Conservation (phyloP, 2,888 invertebrate genomes). For the Lasioglossum malachurum region DNA sequence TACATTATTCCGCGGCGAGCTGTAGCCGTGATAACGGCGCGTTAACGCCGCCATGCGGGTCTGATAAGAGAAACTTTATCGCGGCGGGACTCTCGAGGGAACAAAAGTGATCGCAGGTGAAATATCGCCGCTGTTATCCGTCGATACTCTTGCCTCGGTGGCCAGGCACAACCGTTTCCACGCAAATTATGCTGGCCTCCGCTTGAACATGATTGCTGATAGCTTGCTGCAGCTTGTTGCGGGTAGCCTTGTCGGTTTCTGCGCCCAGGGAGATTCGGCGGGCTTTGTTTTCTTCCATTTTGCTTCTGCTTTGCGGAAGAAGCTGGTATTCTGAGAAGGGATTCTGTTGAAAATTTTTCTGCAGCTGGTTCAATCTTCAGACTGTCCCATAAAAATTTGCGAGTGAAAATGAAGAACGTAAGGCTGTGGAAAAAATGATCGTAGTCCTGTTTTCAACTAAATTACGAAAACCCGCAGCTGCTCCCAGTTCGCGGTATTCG, state of each 20-base stretch:
- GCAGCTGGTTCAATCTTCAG: background rate
- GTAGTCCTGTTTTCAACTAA: background rate
- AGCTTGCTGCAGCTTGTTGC: background rate
- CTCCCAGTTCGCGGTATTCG: slow-evolving; percentile 18
- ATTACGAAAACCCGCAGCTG: slow-evolving; percentile 51
- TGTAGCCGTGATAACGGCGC: slow-evolving; percentile 68
- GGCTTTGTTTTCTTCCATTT: background rate
- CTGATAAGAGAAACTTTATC: slow-evolving; percentile 72
- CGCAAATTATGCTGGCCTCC: slow-evolving; percentile 11
- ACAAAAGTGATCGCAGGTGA: slow-evolving; percentile 43
- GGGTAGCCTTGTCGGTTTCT: background rate
- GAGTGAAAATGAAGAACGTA: background rate
- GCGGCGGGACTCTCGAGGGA: slow-evolving; percentile 41
- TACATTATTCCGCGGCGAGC: slow-evolving; percentile 68
- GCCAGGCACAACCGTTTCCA: background rate
- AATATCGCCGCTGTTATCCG: slow-evolving; percentile 22
- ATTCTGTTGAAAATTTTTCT: background rate
- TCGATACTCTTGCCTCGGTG: slow-evolving; percentile 15
- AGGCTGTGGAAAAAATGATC: background rate
- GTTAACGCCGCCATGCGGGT: slow-evolving; percentile 75
- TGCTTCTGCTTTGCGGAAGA: background rate
- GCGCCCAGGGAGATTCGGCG: background rate
- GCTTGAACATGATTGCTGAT: background rate
- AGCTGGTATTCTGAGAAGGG: background rate
- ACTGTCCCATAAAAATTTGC: background rate